phyloP scores from a whole-genome alignment of 1,140 invertebrate genomes.

The Paraescarpia echinospica region DNA sequence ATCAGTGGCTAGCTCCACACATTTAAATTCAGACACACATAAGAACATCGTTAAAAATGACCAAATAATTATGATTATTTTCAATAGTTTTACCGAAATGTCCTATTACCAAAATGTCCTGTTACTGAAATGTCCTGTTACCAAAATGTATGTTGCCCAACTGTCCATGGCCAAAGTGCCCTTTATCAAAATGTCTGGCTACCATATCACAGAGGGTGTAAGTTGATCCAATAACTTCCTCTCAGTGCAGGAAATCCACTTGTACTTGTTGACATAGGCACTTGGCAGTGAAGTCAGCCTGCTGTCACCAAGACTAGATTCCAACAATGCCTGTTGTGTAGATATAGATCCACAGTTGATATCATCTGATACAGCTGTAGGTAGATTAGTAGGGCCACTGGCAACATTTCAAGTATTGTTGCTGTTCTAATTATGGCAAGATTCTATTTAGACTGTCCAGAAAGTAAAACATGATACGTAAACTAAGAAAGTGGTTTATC shows the following conservation, averaged over 20 bases:
- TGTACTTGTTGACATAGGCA: background rate
- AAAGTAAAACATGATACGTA: background rate
- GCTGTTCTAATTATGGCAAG: background rate
- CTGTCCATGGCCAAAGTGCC: too few species aligned
- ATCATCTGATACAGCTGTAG: background rate
- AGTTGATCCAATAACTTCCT: background rate
- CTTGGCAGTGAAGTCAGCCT: background rate
- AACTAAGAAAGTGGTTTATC: too few species aligned
- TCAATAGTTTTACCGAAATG: too few species aligned
- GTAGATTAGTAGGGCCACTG: background rate
- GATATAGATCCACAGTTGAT: background rate
- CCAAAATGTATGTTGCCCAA: too few species aligned
- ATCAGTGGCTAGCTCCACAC: too few species aligned
- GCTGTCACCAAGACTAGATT: background rate
- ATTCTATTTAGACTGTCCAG: background rate
- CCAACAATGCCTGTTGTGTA: background rate
- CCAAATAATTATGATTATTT: too few species aligned
- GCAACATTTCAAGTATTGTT: background rate
- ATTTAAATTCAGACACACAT: too few species aligned
- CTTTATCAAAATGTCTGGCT: too few species aligned
- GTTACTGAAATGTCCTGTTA: too few species aligned
- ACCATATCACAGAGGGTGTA: background rate
- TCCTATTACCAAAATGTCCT: too few species aligned
- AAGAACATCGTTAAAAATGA: too few species aligned
- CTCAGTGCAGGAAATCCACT: background rate